Conservation (phyloP, 2,113 vertebrate species). For the Cavia porcellus region DNA sequence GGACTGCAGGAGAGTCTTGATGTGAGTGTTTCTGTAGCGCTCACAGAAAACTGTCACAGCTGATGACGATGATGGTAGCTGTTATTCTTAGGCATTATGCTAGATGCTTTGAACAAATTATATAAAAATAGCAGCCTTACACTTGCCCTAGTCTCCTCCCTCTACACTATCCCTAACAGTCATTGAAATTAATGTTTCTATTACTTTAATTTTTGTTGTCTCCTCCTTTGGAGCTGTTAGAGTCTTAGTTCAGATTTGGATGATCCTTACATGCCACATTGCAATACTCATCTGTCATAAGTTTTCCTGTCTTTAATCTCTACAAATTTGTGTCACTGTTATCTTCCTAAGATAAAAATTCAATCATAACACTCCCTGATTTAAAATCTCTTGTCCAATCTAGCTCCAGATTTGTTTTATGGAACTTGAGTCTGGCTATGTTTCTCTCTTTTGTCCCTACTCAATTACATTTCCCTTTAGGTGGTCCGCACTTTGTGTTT, state of each 20-base stretch:
- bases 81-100: not conserved
- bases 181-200: not conserved
- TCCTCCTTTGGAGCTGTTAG: not conserved
- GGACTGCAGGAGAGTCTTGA: not conserved
- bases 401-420: not conserved
- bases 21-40: not conserved
- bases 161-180: not conserved
- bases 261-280: not conserved
- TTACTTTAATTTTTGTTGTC: not conserved
- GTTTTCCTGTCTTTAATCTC: slow-evolving; percentile 31
- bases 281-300: not conserved
- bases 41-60: not conserved
- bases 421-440: not conserved
- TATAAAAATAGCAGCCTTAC: not conserved
- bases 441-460: not conserved
- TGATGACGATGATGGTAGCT: not conserved
- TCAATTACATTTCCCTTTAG: not conserved
- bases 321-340: not conserved
- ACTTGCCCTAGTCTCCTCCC: not conserved
- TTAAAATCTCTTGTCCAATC: not conserved
- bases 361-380: not conserved
- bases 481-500: not conserved
- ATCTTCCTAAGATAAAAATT: not conserved
- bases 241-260: not conserved
- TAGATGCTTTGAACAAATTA: not conserved